Percentiles rank a stretch among this genome's conserved stretches.
Evolutionary conservation across 2,888 invertebrate genomes (phyloP).

Genomic region (Drosophila meridiana): DNA sequence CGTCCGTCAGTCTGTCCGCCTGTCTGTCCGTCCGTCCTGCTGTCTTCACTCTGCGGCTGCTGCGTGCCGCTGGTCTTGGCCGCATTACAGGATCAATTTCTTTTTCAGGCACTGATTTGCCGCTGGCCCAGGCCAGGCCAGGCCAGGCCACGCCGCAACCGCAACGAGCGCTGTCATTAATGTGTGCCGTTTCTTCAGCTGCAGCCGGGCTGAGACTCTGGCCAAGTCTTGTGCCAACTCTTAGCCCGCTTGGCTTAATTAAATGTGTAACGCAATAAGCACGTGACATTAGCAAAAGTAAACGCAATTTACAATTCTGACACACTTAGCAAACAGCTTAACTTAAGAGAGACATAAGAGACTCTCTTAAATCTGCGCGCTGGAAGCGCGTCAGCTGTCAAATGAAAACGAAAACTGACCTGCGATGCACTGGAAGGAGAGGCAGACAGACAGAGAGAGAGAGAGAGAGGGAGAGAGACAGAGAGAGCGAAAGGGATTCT

Average conservation of each 20-base stretch:
- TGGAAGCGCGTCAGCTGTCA: conserved; percentile 63
- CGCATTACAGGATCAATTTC: conserved; percentile 66
- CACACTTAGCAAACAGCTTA: conserved; percentile 35
- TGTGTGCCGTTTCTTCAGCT: conserved; percentile 14
- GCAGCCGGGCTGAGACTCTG: not conserved
- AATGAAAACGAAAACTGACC: conserved; percentile 65
- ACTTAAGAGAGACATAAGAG: conserved; percentile 25
- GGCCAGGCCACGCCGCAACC: conserved; percentile 1
- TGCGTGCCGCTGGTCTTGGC: conserved; percentile 37
- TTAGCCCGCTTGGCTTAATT: conserved; percentile 41
- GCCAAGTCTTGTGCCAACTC: not conserved
- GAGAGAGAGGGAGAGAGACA: not conserved
- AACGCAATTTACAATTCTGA: conserved; percentile 65
- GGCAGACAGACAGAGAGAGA: not conserved
- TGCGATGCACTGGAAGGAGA: conserved; percentile 47
- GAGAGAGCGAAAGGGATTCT: conserved; percentile 22
- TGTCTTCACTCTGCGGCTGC: conserved; percentile 4
- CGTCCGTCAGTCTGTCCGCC: not conserved
- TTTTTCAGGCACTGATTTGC: conserved; percentile 57
- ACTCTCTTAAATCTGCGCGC: conserved; percentile 35
- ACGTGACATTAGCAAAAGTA: conserved; percentile 66
- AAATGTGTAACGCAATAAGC: conserved; percentile 62
- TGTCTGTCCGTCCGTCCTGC: not conserved
- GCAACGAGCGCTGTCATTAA: conserved; percentile 37
- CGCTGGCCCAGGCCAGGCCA: conserved; percentile 13